Base-by-base conservation (phyloP, 1,140 invertebrate species). In the Papilio glaucus region DNA sequence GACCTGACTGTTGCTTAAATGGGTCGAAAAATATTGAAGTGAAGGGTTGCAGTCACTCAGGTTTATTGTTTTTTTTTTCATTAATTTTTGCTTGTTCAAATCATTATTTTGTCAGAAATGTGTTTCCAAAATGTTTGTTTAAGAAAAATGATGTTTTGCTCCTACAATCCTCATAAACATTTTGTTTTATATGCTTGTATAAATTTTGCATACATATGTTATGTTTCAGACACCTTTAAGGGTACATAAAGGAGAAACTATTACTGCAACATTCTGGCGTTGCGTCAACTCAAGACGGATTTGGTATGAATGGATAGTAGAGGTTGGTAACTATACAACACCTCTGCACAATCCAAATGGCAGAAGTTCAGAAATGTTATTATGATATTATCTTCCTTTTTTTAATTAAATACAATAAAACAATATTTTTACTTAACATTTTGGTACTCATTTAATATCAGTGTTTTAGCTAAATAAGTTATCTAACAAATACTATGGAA, bases 281-380 rank as follows among this genome's bases (percentile, higher is more conserved):
- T 95, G 95, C 69, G 95, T 96, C 60, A 95, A 94, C 75, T 89
- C 94, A 9, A 95, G 96, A 67, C 96, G 97, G 85, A 98, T 99
- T 0, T 99, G 98, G 98, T 99, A 99, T 85, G 98, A 99, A 90
- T 99, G 98, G 98, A 95, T 96, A 76, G 93, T 99, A 7, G 82
- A 88, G 81, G 88, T 91, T 9, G 87, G 84, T 18, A 81, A 82
- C 42, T 75, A 63, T 13, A 78, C 82, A 9, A 89, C 88, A 65
- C 80, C 82, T 12, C 42, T 91, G 12, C 90, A 92, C 67, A 92
- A 92, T 72, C 33, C 77, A n/a, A 88, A 89, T 74, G 90, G 90
- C n/a, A 76, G 81, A 10, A 90, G 90, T 76, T 89, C 89, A 37
- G 89, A 91, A 82, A 92, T 92, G 90, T 81, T 91, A 39, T 85